Conservation (phyloP, 1,140 invertebrate species). For the Oryctes rhinoceros region DNA sequence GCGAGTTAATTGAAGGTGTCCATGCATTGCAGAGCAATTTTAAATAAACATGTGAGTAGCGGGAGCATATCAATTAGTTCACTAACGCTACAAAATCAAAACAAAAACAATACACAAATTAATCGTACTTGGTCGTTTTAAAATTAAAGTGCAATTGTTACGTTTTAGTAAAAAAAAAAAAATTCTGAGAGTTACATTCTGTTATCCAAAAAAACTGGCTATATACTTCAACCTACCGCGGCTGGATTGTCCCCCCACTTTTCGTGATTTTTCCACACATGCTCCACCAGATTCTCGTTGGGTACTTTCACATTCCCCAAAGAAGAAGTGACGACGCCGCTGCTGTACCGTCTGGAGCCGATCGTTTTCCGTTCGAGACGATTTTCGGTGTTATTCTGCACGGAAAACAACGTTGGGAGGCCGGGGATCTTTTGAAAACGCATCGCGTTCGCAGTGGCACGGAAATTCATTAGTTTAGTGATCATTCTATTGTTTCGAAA, state of each 20-base stretch:
- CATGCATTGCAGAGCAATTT: too few species aligned
- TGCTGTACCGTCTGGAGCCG: neutral
- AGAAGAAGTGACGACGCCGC: neutral
- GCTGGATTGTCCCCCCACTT: constrained; percentile 37
- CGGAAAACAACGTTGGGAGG: neutral
- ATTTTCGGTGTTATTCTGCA: neutral
- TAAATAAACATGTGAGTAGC: too few species aligned
- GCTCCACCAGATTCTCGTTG: constrained; percentile 38
- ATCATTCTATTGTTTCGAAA: neutral
- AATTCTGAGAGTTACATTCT: neutral
- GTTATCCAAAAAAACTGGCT: neutral
- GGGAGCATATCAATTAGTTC: too few species aligned
- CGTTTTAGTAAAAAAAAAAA: too few species aligned
- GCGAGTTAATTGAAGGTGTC: too few species aligned
- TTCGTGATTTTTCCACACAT: constrained; percentile 36
- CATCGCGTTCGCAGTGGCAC: neutral
- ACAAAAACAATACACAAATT: too few species aligned
- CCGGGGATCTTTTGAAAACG: neutral
- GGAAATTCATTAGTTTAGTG: constrained; percentile 11
- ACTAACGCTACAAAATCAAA: too few species aligned
- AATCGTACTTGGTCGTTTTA: too few species aligned
- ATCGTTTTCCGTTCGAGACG: neutral
- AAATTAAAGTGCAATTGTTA: too few species aligned
- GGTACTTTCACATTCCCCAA: constrained; percentile 36
- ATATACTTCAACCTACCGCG: constrained; percentile 20